Evolutionary conservation across 2,113 vertebrate species (phyloP).

Genomic region (Rutilus rutilus): DNA sequence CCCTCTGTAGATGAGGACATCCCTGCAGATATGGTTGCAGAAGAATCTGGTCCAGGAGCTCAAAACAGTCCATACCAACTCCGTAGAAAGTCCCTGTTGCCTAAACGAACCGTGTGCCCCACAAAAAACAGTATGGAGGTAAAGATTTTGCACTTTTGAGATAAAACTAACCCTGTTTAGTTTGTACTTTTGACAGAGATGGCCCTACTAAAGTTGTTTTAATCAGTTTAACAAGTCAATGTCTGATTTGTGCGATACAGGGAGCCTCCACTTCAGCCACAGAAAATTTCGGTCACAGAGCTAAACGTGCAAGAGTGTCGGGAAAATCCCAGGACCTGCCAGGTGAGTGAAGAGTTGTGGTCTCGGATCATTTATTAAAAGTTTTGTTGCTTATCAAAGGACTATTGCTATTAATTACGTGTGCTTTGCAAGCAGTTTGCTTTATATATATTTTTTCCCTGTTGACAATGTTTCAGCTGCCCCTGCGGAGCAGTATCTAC

Average conservation of each 20-base stretch:
- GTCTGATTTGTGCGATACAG: constrained; percentile 66
- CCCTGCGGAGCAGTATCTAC: constrained; percentile 98
- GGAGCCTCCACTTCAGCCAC: constrained; percentile 97
- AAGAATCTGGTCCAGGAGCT: constrained; percentile 99
- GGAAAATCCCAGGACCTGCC: constrained; percentile 96
- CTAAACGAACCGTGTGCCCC: constrained; percentile 98
- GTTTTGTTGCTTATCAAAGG: not conserved
- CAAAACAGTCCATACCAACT: constrained; percentile 99
- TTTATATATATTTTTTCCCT: not conserved
- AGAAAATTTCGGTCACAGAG: constrained; percentile 97
- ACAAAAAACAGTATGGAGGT: constrained; percentile 97
- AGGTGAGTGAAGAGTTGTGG: constrained; percentile 75
- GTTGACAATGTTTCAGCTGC: constrained; percentile 78
- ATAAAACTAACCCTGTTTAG: not conserved
- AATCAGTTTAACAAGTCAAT: not conserved
- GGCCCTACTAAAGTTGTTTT: not conserved
- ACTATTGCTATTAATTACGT: not conserved
- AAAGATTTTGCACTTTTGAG: constrained; percentile 40
- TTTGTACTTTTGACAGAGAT: not conserved
- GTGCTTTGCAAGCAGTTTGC: not conserved
- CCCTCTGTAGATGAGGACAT: constrained; percentile 92
- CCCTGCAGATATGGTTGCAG: constrained; percentile 99
- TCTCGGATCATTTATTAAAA: not conserved
- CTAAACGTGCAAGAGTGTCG: constrained; percentile 96
- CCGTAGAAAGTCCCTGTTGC: constrained; percentile 98